phyloP scores from a whole-genome alignment of 1,140 invertebrate genomes.

The Colletes gigas region DNA sequence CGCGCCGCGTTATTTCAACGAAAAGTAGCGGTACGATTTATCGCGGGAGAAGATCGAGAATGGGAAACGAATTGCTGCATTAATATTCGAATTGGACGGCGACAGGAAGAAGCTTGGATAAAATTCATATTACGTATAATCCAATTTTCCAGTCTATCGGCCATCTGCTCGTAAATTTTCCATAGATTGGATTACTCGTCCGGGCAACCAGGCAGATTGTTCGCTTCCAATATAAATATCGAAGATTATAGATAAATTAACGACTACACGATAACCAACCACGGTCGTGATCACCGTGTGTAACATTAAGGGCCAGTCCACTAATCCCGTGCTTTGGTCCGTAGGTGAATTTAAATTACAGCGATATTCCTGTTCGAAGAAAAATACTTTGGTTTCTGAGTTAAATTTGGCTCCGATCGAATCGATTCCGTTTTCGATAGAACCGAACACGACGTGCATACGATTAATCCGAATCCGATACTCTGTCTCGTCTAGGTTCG shows the following conservation, averaged over 20 bases:
- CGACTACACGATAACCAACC: not conserved
- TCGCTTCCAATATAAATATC: constrained; percentile 15
- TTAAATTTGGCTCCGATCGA: too few species aligned
- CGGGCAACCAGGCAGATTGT: constrained; percentile 5
- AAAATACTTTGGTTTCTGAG: too few species aligned
- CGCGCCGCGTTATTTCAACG: not conserved
- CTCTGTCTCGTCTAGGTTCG: too few species aligned
- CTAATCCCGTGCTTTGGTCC: not conserved
- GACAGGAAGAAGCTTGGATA: not conserved
- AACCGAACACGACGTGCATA: too few species aligned
- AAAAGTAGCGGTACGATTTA: not conserved
- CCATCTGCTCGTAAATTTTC: constrained; percentile 21
- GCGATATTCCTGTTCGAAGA: too few species aligned
- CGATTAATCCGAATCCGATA: too few species aligned
- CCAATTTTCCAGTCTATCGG: constrained; percentile 32
- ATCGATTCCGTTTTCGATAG: too few species aligned
- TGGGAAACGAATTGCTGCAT: not conserved
- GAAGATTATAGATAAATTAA: constrained; percentile 14
- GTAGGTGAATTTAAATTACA: not conserved
- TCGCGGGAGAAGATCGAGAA: not conserved
- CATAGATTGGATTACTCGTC: constrained; percentile 16
- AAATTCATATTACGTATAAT: constrained; percentile 25
- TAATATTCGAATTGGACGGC: not conserved
- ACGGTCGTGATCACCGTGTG: not conserved
- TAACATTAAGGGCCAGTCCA: not conserved